Percentiles rank a stretch among this genome's conserved stretches.
These are phyloP conservation scores for Aleiodes alternator DNA, from an alignment of 2,888 invertebrate genomes.

Conservation along the genomic window DNA sequence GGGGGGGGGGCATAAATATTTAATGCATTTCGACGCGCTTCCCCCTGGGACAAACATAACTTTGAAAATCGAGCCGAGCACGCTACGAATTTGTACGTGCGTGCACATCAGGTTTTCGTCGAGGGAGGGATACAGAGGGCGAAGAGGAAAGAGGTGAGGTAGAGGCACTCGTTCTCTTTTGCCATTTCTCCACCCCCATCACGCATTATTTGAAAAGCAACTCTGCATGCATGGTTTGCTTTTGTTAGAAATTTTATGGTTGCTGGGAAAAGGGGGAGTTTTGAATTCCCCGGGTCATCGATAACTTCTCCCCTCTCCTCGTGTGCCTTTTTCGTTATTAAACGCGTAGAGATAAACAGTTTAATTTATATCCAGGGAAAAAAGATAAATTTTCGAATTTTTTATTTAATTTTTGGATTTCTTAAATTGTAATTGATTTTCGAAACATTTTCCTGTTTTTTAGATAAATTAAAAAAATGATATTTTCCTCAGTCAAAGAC, in stretches of 20 bases:
- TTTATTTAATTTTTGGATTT: background rate
- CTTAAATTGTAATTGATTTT: too few species aligned
- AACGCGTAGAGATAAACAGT: constrained; percentile 27
- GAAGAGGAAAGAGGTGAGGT: too few species aligned
- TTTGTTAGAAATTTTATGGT: constrained; percentile 42
- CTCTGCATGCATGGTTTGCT: constrained; percentile 37
- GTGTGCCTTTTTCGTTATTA: constrained; percentile 14
- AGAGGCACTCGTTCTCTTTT: constrained; percentile 16
- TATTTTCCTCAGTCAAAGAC: too few species aligned
- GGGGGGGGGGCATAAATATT: constrained; percentile 56
- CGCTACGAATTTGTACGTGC: constrained; percentile 49
- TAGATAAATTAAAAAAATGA: too few species aligned
- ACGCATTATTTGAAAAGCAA: constrained; percentile 35
- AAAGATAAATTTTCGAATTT: constrained; percentile 16
- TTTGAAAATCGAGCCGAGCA: constrained; percentile 56
- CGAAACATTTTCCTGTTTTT: too few species aligned
- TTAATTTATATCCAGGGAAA: constrained; percentile 18
- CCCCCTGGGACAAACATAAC: constrained; percentile 55
- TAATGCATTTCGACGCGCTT: constrained; percentile 57
- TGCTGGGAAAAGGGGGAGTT: constrained; percentile 10
- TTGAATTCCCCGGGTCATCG: constrained; percentile 25
- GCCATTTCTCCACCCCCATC: background rate
- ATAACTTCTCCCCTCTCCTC: background rate
- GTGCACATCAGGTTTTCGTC: constrained; percentile 35
- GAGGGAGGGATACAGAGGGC: background rate